These are phyloP conservation scores for Listrodromus nycthemerus DNA, from an alignment of 2,888 invertebrate species.

Conservation along the genomic window DNA sequence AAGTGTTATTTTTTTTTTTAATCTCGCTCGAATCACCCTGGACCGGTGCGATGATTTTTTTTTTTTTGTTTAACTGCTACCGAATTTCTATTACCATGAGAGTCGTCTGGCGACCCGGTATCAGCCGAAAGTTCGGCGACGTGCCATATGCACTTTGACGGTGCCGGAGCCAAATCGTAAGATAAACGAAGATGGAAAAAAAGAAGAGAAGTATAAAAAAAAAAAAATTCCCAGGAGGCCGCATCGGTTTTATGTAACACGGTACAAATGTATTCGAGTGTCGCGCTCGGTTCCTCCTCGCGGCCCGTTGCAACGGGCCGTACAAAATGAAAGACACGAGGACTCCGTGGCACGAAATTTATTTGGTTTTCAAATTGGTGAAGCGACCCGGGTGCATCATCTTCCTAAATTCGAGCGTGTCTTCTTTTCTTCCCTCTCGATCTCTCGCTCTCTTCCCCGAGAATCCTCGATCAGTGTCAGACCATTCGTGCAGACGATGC, in stretches of 20 bases:
- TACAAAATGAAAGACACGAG: not conserved
- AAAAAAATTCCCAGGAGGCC: not conserved
- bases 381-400: conserved; percentile 22
- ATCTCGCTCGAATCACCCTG: not conserved
- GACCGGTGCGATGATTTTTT: conserved; percentile 15
- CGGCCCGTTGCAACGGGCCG: conserved; percentile 13
- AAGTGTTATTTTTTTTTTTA: not conserved
- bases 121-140: conserved; percentile 5
- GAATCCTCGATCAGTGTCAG: conserved; percentile 16
- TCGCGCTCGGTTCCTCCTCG: conserved; percentile 14
- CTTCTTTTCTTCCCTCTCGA: not conserved
- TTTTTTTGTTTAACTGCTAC: conserved; percentile 3
- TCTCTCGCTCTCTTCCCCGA: not conserved
- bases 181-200: not conserved
- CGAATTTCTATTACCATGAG: conserved; percentile 33
- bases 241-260: conserved; percentile 33
- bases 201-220: not conserved
- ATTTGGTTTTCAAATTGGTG: conserved; percentile 57
- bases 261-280: conserved; percentile 39
- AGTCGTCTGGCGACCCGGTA: conserved; percentile 8
- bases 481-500: conserved; percentile 34
- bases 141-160: conserved; percentile 16
- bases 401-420: conserved; percentile 21
- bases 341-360: conserved; percentile 11
- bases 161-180: conserved; percentile 2